Conservation (phyloP, 1,140 invertebrate genomes). For the Lepeophtheirus salmonis region DNA sequence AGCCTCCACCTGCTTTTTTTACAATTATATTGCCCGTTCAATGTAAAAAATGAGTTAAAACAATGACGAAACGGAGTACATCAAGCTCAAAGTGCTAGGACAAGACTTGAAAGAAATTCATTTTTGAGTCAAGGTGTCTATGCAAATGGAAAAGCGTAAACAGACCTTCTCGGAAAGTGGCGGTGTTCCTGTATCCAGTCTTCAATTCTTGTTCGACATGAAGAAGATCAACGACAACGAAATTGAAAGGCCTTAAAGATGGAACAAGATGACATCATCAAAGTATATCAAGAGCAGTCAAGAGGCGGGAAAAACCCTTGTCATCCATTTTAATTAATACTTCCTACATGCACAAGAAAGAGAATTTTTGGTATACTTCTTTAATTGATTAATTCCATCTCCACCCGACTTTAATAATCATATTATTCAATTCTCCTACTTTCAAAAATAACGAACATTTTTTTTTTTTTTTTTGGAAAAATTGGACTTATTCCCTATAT, state of each 20-base stretch:
- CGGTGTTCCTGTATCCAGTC: constrained; percentile 28
- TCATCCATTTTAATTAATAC: no score
- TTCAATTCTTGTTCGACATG: constrained; percentile 50
- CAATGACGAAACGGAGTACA: constrained; percentile 36
- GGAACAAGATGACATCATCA: constrained; percentile 55
- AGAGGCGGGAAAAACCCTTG: constrained; percentile 35
- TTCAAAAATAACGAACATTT: no score
- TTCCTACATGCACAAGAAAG: no score
- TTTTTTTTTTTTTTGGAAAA: no score
- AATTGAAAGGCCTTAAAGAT: constrained; percentile 50
- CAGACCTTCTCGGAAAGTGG: constrained; percentile 56
- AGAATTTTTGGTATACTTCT: no score
- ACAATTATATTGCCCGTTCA: no score
- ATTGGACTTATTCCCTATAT: no score
- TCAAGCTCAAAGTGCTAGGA: constrained; percentile 53
- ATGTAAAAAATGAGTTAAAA: neutral
- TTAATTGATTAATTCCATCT: no score
- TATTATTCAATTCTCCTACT: no score
- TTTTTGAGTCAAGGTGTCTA: constrained; percentile 59
- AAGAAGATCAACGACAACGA: constrained; percentile 56
- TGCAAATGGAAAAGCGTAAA: constrained; percentile 57
- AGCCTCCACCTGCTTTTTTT: no score
- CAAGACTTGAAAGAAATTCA: constrained; percentile 62
- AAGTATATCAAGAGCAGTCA: constrained; percentile 56
- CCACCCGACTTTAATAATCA: no score